Evolutionary conservation across 2,113 vertebrate species (phyloP), one percentile per base, ranked within the genome.

Genomic region (Daphoenositta chrysoptera): DNA sequence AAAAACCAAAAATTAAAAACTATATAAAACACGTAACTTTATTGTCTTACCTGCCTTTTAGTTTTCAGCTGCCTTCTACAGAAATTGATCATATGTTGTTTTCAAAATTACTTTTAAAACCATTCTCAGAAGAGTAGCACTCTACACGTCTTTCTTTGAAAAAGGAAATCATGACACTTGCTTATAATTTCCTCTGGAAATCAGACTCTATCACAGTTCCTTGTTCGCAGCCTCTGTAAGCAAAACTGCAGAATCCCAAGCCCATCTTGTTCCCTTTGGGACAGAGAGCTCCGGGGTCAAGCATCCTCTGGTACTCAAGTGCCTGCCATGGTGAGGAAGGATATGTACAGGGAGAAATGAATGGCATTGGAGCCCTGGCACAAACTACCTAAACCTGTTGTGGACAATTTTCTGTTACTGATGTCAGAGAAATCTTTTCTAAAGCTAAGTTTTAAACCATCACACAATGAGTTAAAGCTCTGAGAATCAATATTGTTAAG

Each of bases 281-380:
- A 16, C 2, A 7, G 23, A 64, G 12, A 81, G 12, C 7, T 65
- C 27, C n/a, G 28, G 8, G 13, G 23, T 8, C 1, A 5, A 54
- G 16, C 7, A 37, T 40, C 13, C 19, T 79, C 15, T 53, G 31
- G 44, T 28, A 54, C 3, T 40, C 0, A 0, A 17, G 10, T 9
- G 54, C 7, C 16, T 72, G 26, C 2, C 11, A 2, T 26, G 22
- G 4, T 12, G 8, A 12, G 11, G 42, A 66, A 66, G 3, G 15
- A 12, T 35, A 35, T 33, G 5, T 39, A 24, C 14, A n/a, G 6
- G 14, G 24, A 83, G 28, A 83, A 79, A 71, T 0, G 0, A 57
- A 44, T 19, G 2, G 13, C 23, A 15, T 27, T 40, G 27, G 9
- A 93, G 15, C 13, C n/a, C 7, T 18, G 18, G 2, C 13, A 66